Evolutionary conservation across 2,888 invertebrate species (phyloP), one percentile per base, ranked within the genome.

Genomic region (Bombylius major): DNA sequence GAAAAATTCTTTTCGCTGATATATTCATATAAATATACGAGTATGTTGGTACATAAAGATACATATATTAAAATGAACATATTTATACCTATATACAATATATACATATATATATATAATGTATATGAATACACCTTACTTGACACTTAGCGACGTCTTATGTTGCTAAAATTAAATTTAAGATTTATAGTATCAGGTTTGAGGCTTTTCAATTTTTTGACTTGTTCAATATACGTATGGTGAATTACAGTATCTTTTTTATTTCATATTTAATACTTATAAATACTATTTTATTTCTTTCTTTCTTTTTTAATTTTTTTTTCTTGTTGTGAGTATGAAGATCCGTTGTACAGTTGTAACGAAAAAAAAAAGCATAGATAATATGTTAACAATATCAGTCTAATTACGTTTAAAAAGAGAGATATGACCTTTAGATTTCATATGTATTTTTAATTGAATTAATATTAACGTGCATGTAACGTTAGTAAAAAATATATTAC

Each of bases 161-260:
- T 47, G 51, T 55, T 50, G 51, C 33, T 47, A 55, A 55, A 55
- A 51, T 55, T 55, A 55, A 51, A 55, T 55, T 55, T 33, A 33
- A 47, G 45, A 55, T 55, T 55, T 55, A 55, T 51, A 51, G 51
- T 51, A 33, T 55, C 55, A 55, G 11, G 11, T 11, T 11, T 5
- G 39, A 7, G 51, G 32, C 49, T 33, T 54, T 44, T 54, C 48
- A 31, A n/a, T 46, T 46, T 48, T n/a, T 53, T 49, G 23, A 23
- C 23, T 23, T 23, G 23, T 23, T 23, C 23, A 23, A 3, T 23
- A 23, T 23, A 23, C 3, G 23, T 23, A 23, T 23, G 23, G 23
- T 23, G 23, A 23, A 23, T 23, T 23, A 23, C 23, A 23, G 23
- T 23, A 23, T 23, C 23, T 23, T 23, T 23, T 23, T 23, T 23